Evolutionary conservation across 2,888 invertebrate species (phyloP), one percentile per base, ranked within the genome.

Genomic region (Chymomyza caudatula): DNA sequence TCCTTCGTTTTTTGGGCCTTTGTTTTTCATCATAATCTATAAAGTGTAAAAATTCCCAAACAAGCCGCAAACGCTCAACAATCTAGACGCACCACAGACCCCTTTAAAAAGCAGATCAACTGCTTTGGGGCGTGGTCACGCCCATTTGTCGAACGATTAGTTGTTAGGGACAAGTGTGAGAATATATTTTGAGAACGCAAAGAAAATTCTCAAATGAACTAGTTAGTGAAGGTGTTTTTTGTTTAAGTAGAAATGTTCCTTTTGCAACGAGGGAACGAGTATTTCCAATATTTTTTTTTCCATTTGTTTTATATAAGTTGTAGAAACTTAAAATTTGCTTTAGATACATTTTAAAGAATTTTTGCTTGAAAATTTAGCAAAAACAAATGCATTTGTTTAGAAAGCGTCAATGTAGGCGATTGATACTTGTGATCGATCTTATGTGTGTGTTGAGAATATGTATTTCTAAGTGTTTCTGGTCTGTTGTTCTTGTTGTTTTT

Each of bases 301-400:
- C 79, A 72, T 72, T 71, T 75, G 69, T 67, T 66, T 69, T 67
- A 65, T 62, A 63, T 49, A 63, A 61, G 55, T 67, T 55, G 47
- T 63, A 56, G 29, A 22, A 13, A 47, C 47, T 47, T 47, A 47
- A 47, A 4, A 1, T 51, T 51, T 51, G 19, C 13, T 19, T 51
- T 51, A 11, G n/a, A 20, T 19, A 20, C 20, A 59, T 67, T 55
- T 51, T 61, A 55, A 23, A 11, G 59, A 42, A 70, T 68, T 68
- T 60, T 69, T 62, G 59, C 66, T 73, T 69, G 61, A 69, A 63
- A 63, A 53, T 74, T 77, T 69, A 67, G 75, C 76, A 84, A 77
- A 82, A 82, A 80, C 78, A 82, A 82, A 82, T 82, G 82, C 86
- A 84, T 69, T 86, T 82, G 73, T 85, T 82, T 65, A 84, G 76